Conservation (phyloP, 2,888 invertebrate genomes). For the Thecophora atra region DNA sequence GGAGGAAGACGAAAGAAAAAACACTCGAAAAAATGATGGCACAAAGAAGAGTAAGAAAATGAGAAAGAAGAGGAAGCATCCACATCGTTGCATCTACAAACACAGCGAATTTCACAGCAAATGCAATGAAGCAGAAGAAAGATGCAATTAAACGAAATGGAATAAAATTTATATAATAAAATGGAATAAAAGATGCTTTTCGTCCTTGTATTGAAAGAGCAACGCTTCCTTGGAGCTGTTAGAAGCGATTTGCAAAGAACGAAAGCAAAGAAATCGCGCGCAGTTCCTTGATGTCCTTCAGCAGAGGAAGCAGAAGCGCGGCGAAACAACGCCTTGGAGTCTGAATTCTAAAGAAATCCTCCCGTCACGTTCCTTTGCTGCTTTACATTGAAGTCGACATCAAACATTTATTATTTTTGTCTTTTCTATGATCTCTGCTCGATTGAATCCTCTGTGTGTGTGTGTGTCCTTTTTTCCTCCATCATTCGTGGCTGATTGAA, state of each 20-base stretch:
- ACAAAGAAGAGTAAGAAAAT: neutral
- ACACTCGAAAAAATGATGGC: neutral
- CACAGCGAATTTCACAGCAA: conserved; percentile 13
- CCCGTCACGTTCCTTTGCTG: conserved; percentile 36
- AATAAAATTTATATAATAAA: conserved; percentile 6
- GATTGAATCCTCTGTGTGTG: neutral
- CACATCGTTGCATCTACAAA: neutral
- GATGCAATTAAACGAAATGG: neutral
- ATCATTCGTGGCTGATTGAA: conserved; percentile 15
- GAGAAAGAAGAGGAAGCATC: neutral
- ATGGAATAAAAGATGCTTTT: conserved; percentile 11
- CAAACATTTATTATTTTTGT: neutral
- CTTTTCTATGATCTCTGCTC: neutral
- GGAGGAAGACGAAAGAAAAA: neutral
- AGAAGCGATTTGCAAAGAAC: conserved; percentile 13
- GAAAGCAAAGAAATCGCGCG: conserved; percentile 8
- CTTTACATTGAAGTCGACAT: conserved; percentile 6
- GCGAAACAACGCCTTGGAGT: no score
- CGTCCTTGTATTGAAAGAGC: no score
- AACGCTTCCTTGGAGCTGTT: neutral
- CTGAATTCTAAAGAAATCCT: no score
- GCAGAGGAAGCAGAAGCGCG: neutral
- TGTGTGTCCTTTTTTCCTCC: neutral
- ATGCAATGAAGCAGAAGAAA: conserved; percentile 17
- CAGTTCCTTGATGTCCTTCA: neutral